These are phyloP conservation scores for Anhinga anhinga DNA, from an alignment of 2,113 vertebrate species.

Conservation along the genomic window DNA sequence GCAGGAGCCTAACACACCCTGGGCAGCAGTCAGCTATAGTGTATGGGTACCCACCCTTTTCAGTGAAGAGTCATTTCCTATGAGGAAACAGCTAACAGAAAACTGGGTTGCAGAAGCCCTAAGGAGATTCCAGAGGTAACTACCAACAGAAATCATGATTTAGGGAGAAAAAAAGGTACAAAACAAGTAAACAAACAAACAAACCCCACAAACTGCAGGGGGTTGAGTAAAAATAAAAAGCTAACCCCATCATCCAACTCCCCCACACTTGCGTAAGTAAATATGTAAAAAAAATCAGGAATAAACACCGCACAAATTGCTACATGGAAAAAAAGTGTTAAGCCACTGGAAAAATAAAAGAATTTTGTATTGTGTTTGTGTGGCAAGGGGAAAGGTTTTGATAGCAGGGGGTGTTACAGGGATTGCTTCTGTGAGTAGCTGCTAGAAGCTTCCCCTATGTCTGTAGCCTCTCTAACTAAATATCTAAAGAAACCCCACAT, in stretches of 20 bases:
- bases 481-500: background rate
- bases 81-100: background rate
- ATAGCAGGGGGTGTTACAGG: background rate
- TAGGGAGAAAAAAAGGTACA: rapidly evolving
- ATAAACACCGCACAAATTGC: background rate
- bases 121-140: background rate
- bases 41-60: background rate
- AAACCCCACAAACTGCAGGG: rapidly evolving
- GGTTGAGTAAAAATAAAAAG: rapidly evolving
- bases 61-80: background rate
- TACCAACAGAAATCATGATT: background rate
- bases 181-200: background rate
- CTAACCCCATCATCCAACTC: background rate
- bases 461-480: background rate
- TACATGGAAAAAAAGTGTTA: background rate
- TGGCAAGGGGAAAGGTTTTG: background rate
- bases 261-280: background rate
- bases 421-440: background rate
- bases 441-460: background rate
- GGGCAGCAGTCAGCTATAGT: background rate
- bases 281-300: background rate
- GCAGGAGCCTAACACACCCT: background rate
- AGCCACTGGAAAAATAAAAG: background rate
- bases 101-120: background rate
- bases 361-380: background rate